Evolutionary conservation across 2,113 vertebrate genomes (phyloP).

Genomic region (Varanus salvator): DNA sequence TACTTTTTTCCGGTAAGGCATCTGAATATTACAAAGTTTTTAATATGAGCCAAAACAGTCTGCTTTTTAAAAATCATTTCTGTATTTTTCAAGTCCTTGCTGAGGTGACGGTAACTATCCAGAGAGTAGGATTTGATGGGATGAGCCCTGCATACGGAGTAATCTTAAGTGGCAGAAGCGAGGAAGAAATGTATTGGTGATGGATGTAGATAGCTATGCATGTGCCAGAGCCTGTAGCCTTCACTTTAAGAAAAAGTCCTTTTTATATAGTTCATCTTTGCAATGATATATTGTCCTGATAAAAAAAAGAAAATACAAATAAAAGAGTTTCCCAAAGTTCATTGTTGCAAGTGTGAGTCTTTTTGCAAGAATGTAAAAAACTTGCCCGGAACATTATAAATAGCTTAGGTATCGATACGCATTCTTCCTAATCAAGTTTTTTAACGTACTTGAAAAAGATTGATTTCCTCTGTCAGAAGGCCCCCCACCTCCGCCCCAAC

Average conservation of each 20-base stretch:
- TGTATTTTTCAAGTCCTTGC: conserved; percentile 62
- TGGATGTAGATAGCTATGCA: conserved; percentile 20
- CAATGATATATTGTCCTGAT: conserved; percentile 51
- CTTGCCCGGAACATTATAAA: conserved; percentile 70
- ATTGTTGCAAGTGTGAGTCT: conserved; percentile 51
- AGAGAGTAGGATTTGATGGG: conserved; percentile 39
- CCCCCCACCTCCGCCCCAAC: conserved; percentile 15
- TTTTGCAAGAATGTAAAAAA: conserved; percentile 45
- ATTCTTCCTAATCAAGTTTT: conserved; percentile 53
- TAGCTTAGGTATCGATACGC: conserved; percentile 68
- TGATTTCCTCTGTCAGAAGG: background rate
- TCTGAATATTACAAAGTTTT: conserved; percentile 75
- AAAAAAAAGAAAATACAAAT: background rate
- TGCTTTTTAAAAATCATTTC: conserved; percentile 56
- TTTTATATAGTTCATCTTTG: conserved; percentile 37
- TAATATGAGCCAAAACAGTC: conserved; percentile 66
- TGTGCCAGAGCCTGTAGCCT: conserved; percentile 63
- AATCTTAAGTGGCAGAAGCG: conserved; percentile 15
- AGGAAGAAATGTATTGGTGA: background rate
- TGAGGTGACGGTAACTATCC: conserved; percentile 46
- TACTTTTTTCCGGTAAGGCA: conserved; percentile 75
- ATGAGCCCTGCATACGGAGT: conserved; percentile 11
- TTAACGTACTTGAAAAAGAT: background rate
- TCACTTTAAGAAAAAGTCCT: conserved; percentile 63
- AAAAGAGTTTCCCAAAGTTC: conserved; percentile 60